These are phyloP conservation scores for Toxotes jaculatrix DNA, from an alignment of 2,113 vertebrate genomes.

Conservation along the genomic window DNA sequence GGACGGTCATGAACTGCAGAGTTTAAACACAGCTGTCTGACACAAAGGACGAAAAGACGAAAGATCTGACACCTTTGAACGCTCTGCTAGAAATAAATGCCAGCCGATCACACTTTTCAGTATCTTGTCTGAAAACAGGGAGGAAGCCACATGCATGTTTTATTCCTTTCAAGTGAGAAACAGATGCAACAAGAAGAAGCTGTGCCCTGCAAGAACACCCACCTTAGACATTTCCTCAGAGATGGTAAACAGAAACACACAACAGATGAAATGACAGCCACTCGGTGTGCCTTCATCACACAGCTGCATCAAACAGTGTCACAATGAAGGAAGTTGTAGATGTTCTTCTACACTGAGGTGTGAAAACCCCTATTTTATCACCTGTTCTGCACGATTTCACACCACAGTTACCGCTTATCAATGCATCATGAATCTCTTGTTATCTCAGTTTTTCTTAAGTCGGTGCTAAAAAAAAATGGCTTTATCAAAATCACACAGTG, in stretches of 20 bases:
- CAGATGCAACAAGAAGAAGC: neutral
- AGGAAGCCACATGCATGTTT: neutral
- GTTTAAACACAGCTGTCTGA: neutral
- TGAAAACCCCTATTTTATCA: conserved; percentile 18
- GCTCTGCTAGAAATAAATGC: neutral
- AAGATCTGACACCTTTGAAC: neutral
- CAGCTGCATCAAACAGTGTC: neutral
- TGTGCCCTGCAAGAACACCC: neutral
- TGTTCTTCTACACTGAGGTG: conserved; percentile 23
- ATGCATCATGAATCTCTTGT: neutral
- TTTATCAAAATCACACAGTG: neutral
- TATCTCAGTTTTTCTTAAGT: neutral
- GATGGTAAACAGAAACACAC: conserved; percentile 3
- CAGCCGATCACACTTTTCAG: neutral
- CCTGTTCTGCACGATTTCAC: neutral
- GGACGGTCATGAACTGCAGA: neutral
- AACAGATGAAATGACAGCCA: neutral
- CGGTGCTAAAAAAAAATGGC: neutral
- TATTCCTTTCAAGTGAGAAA: conserved; percentile 7
- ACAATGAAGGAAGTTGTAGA: conserved; percentile 26
- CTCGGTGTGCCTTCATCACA: neutral
- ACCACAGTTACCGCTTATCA: conserved; percentile 7
- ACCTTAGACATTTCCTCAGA: neutral
- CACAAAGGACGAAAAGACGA: neutral
- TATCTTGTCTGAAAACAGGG: neutral